phyloP scores from a whole-genome alignment of 2,797 vertebrate genomes.

The Amphiprion clarkii region DNA sequence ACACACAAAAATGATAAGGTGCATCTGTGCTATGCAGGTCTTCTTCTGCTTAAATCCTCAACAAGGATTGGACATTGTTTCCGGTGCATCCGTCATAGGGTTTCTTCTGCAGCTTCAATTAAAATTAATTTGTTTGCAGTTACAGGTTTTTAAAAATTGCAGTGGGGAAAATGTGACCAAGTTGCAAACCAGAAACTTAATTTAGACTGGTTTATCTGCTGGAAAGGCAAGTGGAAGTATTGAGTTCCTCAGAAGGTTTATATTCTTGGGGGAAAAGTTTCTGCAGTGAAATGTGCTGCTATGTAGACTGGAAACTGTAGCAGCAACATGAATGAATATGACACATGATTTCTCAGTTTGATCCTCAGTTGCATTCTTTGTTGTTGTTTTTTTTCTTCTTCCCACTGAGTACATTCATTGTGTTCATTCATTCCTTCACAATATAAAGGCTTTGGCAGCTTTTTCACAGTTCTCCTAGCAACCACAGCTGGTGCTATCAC shows the following conservation, averaged over 20 bases:
- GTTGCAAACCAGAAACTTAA: not conserved
- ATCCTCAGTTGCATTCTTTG: slow-evolving; percentile 15
- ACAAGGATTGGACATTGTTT: no score
- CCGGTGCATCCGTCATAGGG: no score
- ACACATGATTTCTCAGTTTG: slow-evolving; percentile 24
- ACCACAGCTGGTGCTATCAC: slow-evolving; percentile 39
- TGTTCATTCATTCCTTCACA: slow-evolving; percentile 32
- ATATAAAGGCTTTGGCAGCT: slow-evolving; percentile 27
- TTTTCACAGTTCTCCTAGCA: slow-evolving; percentile 47
- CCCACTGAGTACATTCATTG: slow-evolving; percentile 7
- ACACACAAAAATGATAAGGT: no score
- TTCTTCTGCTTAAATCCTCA: no score
- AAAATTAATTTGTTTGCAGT: no score
- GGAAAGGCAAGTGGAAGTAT: not conserved
- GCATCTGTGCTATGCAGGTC: no score
- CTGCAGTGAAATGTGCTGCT: not conserved
- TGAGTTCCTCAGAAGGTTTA: not conserved
- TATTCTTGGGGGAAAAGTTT: not conserved
- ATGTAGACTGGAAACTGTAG: not conserved
- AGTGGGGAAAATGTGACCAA: no score
- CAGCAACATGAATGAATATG: slow-evolving; percentile 18
- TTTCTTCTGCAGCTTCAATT: no score
- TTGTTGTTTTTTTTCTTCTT: not conserved
- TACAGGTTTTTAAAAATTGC: no score
- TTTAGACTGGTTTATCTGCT: not conserved